Evolutionary conservation across 64 coral and sea anemone species (phyloP).

Genomic region (Hydrozoanthus tunicans): DNA sequence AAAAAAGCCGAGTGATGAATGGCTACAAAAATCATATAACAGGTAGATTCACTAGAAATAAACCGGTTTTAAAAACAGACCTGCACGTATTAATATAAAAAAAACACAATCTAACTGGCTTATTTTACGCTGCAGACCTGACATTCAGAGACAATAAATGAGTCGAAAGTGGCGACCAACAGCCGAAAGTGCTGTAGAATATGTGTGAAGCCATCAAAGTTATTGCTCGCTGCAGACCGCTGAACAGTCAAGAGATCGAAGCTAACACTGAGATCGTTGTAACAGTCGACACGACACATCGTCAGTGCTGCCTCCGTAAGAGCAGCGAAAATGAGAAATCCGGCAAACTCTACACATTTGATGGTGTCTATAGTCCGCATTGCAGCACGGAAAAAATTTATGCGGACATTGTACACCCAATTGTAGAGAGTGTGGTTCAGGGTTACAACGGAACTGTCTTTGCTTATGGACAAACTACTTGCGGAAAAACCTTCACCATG

Average conservation of each 20-base stretch:
- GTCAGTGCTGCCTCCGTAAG: slow-evolving; percentile 69
- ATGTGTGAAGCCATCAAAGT: slow-evolving; percentile 93
- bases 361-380: slow-evolving; percentile 75
- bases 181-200: slow-evolving; percentile 41
- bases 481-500: slow-evolving; percentile 95
- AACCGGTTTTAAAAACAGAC: too few relatives aligned
- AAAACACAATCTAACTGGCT: not conserved
- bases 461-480: slow-evolving; percentile 88
- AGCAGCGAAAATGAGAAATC: slow-evolving; percentile 25
- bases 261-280: slow-evolving; percentile 72
- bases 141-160: slow-evolving; percentile 3
- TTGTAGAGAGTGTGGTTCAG: slow-evolving; percentile 82
- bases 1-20: too few relatives aligned
- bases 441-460: slow-evolving; percentile 93
- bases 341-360: slow-evolving; percentile 77
- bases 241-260: slow-evolving; percentile 74
- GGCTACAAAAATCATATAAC: too few relatives aligned
- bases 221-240: slow-evolving; percentile 87
- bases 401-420: slow-evolving; percentile 81
- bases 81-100: too few relatives aligned
- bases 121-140: not conserved
- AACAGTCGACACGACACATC: slow-evolving; percentile 55
- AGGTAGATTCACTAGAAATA: too few relatives aligned
- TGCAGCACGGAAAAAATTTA: slow-evolving; percentile 82
- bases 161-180: slow-evolving; percentile 26